Conservation (phyloP, 2,113 vertebrate species). For the Malurus melanocephalus region DNA sequence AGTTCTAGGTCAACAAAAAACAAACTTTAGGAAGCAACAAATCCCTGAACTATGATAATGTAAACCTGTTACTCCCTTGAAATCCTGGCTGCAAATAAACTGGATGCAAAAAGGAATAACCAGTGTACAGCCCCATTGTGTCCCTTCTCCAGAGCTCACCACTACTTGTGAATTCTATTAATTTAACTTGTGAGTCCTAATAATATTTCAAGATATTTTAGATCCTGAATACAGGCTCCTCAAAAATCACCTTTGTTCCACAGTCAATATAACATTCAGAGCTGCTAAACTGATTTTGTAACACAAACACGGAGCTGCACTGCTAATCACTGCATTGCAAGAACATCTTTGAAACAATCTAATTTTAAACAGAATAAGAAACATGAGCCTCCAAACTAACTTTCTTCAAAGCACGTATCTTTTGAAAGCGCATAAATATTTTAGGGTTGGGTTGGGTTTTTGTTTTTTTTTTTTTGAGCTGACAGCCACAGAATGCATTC, state of each 20-base stretch:
- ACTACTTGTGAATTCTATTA: not conserved
- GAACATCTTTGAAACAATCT: not conserved
- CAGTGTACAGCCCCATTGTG: fast-evolving
- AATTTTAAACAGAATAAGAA: conserved; percentile 11
- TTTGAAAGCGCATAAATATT: conserved; percentile 15
- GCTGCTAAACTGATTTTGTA: not conserved
- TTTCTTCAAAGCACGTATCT: not conserved
- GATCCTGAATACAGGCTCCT: not conserved
- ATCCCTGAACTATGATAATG: not conserved
- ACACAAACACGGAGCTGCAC: not conserved
- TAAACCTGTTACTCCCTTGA: not conserved
- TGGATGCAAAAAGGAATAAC: not conserved
- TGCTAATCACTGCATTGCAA: not conserved
- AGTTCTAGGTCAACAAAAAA: not conserved
- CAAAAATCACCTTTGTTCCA: not conserved
- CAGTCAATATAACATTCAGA: not conserved
- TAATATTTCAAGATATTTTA: not conserved
- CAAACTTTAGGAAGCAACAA: not conserved
- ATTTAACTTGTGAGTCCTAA: not conserved
- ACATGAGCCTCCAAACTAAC: not conserved
- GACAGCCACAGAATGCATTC: conserved; percentile 38
- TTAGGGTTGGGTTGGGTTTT: not conserved
- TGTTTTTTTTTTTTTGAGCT: not conserved
- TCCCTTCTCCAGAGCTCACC: not conserved
- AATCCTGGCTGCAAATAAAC: not conserved